Conservation (phyloP, 2,888 invertebrate genomes). For the Lissonota sp. region DNA sequence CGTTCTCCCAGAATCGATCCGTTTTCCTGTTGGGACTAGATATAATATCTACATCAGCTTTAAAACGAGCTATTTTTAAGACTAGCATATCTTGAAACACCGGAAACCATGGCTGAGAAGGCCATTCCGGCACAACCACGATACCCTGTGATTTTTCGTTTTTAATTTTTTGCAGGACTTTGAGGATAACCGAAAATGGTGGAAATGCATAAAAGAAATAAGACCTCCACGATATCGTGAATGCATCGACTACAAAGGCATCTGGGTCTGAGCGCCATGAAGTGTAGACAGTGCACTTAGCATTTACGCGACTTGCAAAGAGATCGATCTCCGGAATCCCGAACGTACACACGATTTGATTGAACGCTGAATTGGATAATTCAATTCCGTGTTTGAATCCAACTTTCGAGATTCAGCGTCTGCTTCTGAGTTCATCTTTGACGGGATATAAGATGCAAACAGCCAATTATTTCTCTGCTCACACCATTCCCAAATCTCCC, state of each 20-base stretch:
- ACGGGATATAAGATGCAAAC: constrained; percentile 40
- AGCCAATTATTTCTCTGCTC: constrained; percentile 29
- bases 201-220: constrained; percentile 34
- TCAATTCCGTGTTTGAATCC: constrained; percentile 35
- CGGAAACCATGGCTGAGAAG: constrained; percentile 69
- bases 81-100: constrained; percentile 31
- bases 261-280: constrained; percentile 44
- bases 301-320: constrained; percentile 34
- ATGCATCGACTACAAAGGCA: constrained; percentile 38
- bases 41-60: constrained; percentile 4
- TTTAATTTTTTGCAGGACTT: constrained; percentile 37
- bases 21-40: constrained; percentile 44
- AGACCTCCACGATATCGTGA: constrained; percentile 38
- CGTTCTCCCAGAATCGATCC: constrained; percentile 58
- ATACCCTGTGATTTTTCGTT: constrained; percentile 43
- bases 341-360: background rate
- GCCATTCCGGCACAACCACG: constrained; percentile 48
- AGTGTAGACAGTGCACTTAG: constrained; percentile 26
- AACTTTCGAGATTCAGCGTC: constrained; percentile 33
- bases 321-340: constrained; percentile 45
- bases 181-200: constrained; percentile 33
- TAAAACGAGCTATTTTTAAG: constrained; percentile 4
- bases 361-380: constrained; percentile 20
- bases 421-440: constrained; percentile 14
- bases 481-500: constrained; percentile 54